Evolutionary conservation across 2,113 vertebrate species (phyloP).

Genomic region (Charadrius vociferus): DNA sequence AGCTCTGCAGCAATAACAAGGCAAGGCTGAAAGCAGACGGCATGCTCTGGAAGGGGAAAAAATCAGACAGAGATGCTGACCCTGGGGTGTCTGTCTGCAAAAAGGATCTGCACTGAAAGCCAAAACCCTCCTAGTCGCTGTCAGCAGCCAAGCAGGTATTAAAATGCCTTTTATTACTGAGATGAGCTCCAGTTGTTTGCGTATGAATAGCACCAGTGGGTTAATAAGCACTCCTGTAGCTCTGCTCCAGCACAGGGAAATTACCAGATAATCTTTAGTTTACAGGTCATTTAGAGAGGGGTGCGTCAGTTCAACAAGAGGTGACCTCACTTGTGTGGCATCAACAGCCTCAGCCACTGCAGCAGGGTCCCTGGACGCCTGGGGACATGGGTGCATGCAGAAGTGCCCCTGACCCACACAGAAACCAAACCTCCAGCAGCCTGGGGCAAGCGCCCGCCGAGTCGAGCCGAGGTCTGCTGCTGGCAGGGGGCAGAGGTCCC

Average conservation of each 20-base stretch:
- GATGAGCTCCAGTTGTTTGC: not conserved
- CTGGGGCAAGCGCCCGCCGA: rapidly evolving
- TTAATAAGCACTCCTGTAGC: not conserved
- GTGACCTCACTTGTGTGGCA: not conserved
- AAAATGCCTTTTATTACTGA: not conserved
- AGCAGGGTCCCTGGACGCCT: rapidly evolving
- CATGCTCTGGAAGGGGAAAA: not conserved
- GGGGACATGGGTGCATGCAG: rapidly evolving
- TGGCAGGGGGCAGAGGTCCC: rapidly evolving
- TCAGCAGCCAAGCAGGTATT: not conserved
- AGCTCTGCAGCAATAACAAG: not conserved
- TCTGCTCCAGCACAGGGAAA: not conserved
- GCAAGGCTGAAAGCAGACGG: not conserved
- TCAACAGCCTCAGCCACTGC: not conserved
- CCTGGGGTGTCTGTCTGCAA: not conserved
- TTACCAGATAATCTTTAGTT: not conserved
- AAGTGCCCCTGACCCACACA: rapidly evolving
- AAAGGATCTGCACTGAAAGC: not conserved
- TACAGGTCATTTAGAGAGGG: not conserved
- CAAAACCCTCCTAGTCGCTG: not conserved
- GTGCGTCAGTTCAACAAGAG: too few species aligned
- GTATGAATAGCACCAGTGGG: not conserved
- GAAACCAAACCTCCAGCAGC: not conserved
- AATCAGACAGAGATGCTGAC: not conserved
- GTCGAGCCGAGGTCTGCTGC: not conserved